phyloP scores from a whole-genome alignment of 2,113 vertebrate genomes.

The Corydoras sp. region DNA sequence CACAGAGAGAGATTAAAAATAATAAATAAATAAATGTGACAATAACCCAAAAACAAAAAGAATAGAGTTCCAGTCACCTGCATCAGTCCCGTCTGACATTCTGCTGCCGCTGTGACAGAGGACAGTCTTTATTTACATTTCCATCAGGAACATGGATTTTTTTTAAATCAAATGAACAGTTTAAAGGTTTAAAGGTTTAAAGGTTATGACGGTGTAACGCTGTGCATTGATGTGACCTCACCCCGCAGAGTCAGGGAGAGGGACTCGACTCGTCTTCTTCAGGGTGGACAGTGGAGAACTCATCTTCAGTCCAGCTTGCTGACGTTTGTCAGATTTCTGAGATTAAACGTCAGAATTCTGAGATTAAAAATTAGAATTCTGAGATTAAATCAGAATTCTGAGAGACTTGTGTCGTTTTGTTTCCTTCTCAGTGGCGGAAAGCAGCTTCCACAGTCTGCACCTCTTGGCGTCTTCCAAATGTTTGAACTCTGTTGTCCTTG shows the following conservation, averaged over 20 bases:
- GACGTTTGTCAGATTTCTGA: no score
- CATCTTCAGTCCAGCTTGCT: conserved; percentile 45
- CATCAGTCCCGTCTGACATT: conserved; percentile 43
- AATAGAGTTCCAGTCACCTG: conserved; percentile 41
- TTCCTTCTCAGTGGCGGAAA: no score
- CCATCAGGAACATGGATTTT: not conserved
- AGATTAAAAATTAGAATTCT: no score
- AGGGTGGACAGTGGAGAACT: conserved; percentile 63
- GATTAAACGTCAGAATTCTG: no score
- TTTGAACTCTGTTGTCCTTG: conserved; percentile 31
- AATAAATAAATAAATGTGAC: not conserved
- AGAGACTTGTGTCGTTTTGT: not conserved
- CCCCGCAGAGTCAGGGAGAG: conserved; percentile 48
- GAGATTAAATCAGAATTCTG: no score
- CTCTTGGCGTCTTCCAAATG: conserved; percentile 2
- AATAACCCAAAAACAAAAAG: not conserved
- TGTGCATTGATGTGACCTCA: conserved; percentile 26
- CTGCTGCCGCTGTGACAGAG: conserved; percentile 30
- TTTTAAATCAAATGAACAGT: not conserved
- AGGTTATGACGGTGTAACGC: not conserved
- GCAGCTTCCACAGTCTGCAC: not conserved
- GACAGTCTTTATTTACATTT: no score
- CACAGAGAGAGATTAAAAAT: not conserved
- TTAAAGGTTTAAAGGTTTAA: no score
- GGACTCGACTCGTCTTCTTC: conserved; percentile 57